phyloP scores from a whole-genome alignment of 2,888 invertebrate genomes.

The Myopa testacea region DNA sequence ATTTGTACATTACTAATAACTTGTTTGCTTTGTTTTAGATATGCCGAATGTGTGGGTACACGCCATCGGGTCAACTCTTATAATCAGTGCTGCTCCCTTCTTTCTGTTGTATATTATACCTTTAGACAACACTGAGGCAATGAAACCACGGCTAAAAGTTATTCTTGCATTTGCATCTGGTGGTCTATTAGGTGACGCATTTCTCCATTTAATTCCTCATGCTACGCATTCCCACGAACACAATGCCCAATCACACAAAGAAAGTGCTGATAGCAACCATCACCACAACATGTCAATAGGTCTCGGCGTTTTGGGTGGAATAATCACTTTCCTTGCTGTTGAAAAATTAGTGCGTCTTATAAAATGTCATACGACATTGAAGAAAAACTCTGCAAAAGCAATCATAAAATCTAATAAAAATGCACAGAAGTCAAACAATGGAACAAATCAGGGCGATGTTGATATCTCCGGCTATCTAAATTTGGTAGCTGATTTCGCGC shows the following conservation, averaged over 20 bases:
- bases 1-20: background rate
- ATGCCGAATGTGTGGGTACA: constrained; percentile 75
- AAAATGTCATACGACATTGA: constrained; percentile 72
- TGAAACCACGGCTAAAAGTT: constrained; percentile 89
- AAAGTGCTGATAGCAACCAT: constrained; percentile 69
- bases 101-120: constrained; percentile 93
- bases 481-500: constrained; percentile 96
- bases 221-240: constrained; percentile 75
- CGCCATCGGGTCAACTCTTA: constrained; percentile 89
- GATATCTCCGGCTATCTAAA: constrained; percentile 93
- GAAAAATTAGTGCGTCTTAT: constrained; percentile 92
- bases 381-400: constrained; percentile 44
- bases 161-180: constrained; percentile 94
- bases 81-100: constrained; percentile 96
- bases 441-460: constrained; percentile 71
- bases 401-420: constrained; percentile 48
- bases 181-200: constrained; percentile 97
- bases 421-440: constrained; percentile 62
- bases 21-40: constrained; percentile 49
- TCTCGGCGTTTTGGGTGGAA: constrained; percentile 93
- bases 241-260: constrained; percentile 69
- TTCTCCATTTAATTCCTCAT: constrained; percentile 98
- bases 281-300: constrained; percentile 90
- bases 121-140: constrained; percentile 85
- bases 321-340: constrained; percentile 90